Evolutionary conservation across 2,888 invertebrate species (phyloP).

Genomic region (Gibbula magus): DNA sequence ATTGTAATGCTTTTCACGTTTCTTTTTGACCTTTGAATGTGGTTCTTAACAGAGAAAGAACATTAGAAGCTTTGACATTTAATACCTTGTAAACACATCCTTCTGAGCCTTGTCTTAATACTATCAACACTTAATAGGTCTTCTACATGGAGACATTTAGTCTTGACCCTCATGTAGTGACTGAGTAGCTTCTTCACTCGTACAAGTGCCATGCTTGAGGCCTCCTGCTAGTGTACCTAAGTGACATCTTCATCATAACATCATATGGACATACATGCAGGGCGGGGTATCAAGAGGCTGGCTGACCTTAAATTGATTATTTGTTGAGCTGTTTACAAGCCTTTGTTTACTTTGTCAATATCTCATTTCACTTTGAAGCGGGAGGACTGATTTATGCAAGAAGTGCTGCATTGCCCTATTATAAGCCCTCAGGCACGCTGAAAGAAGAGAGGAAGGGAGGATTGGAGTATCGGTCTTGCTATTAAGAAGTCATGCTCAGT

Average conservation of each 20-base stretch:
- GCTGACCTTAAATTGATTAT: slow-evolving; percentile 7
- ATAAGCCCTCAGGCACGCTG: neutral
- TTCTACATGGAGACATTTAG: no score
- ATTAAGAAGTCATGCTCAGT: slow-evolving; percentile 5
- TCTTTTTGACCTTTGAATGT: no score
- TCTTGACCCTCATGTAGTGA: no score
- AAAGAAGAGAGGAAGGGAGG: neutral
- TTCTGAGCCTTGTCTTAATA: no score
- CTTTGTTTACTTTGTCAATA: neutral
- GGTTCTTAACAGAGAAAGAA: no score
- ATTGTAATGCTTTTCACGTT: no score
- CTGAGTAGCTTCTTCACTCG: no score
- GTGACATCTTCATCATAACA: neutral
- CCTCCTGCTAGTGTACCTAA: no score
- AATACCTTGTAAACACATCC: no score
- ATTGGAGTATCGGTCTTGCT: neutral
- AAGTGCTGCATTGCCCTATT: neutral
- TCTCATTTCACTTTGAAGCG: slow-evolving; percentile 5
- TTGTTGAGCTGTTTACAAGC: slow-evolving; percentile 1
- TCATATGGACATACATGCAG: neutral
- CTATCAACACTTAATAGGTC: no score
- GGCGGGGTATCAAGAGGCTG: neutral
- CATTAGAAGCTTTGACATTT: no score
- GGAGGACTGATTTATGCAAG: neutral
- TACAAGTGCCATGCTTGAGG: no score